phyloP scores from a whole-genome alignment of 2,888 invertebrate species.

The Priocnemis perturbator region DNA sequence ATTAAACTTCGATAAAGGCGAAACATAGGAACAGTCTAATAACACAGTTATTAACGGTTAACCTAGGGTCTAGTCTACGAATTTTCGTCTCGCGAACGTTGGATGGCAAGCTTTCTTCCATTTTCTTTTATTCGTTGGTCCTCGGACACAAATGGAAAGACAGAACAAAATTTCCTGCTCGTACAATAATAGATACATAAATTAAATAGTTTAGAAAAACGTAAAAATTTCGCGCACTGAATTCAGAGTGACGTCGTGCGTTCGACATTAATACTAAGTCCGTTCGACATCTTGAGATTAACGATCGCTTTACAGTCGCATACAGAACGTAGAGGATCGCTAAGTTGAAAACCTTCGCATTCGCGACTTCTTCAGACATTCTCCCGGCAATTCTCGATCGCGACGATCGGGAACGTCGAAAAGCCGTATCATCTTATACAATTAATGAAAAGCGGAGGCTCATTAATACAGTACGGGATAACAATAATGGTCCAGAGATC shows the following conservation, averaged over 20 bases:
- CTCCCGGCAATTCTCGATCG: too few species aligned
- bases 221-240: not conserved
- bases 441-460: not conserved
- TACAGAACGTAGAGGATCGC: too few species aligned
- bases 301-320: not conserved
- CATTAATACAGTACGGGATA: conserved; percentile 44
- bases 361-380: too few species aligned
- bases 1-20: conserved; percentile 22
- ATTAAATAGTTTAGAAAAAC: conserved; percentile 8
- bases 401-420: not conserved
- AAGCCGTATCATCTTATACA: not conserved
- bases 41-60: conserved; percentile 62
- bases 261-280: not conserved
- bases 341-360: too few species aligned
- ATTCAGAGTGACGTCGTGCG: too few species aligned
- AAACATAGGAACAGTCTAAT: conserved; percentile 62
- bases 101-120: conserved; percentile 9
- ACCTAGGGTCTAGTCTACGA: conserved; percentile 46
- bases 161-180: not conserved
- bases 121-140: conserved; percentile 21
- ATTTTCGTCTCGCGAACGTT: conserved; percentile 19
- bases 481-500: conserved; percentile 61
- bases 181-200: conserved; percentile 2
- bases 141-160: conserved; percentile 12
- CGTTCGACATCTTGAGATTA: not conserved